Base-by-base conservation (phyloP, 2,113 vertebrate genomes). In the Rattus rattus region DNA sequence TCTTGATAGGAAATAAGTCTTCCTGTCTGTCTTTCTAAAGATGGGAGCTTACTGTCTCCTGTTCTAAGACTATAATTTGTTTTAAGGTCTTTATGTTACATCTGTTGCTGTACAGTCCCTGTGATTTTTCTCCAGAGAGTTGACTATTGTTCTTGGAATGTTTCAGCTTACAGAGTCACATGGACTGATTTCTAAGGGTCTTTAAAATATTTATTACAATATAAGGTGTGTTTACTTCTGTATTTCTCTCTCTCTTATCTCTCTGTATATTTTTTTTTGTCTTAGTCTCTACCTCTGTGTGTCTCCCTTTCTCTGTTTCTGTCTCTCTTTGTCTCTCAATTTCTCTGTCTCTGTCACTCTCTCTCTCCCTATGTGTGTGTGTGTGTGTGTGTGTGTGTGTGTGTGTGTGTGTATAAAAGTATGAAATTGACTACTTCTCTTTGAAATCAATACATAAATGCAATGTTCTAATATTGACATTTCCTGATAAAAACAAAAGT, bases 61-160 rank as follows among this genome's bases (percentile, higher is more conserved):
- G 5, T 8, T 8, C 7, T n/a, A 13, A 17, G 10, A 90, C 19
- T 49, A 63, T 24, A 90, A 14, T 2, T 39, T 13, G 36, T 7
- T 70, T 30, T 49, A 12, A 5, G 33, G 1, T 28, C 43, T 65
- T 89, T 49, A 7, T 5, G 43, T 1, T 61, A 43, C 10, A 20
- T 16, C 2, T 49, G n/a, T 0, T 70, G 67, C 12, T 70, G 5
- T 0, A 30, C 8, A 2, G 12, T 47, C 9, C 9, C 7, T 76
- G 7, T n/a, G n/a, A 39, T 0, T 14, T 13, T 88, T 43, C n/a
- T 89, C 30, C 10, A 36, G 28, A 13, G 28, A 77, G 28, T 22
- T 54, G 39, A 33, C 20, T 56, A 52, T 5, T 52, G 3, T 20
- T n/a, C 7, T 20, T 63, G 28, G 47, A 30, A 63, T 11, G 43